These are phyloP conservation scores for Rhinichthys klamathensis DNA, from an alignment of 2,113 vertebrate genomes.

Conservation along the genomic window DNA sequence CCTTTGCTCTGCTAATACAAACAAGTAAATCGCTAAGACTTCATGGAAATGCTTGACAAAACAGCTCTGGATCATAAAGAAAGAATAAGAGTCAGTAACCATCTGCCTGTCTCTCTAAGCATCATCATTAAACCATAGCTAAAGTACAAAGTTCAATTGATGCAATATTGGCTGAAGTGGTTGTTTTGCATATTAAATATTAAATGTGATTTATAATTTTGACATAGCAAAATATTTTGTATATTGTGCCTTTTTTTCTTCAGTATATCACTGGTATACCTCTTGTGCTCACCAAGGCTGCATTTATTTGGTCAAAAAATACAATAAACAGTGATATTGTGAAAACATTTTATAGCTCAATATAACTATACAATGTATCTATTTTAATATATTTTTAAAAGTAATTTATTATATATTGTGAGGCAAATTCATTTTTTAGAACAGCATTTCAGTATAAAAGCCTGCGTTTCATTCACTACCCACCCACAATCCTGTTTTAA, in stretches of 20 bases:
- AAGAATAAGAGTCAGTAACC: not conserved
- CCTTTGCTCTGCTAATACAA: slow-evolving; percentile 22
- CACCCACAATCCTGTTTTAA: not conserved
- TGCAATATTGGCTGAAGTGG: not conserved
- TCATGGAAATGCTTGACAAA: not conserved
- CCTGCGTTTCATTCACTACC: not conserved
- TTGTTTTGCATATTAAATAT: not conserved
- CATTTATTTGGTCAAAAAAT: too few species aligned
- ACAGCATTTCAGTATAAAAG: not conserved
- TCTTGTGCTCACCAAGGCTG: too few species aligned
- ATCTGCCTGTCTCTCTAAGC: slow-evolving; percentile 4
- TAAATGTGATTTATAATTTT: not conserved
- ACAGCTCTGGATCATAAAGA: not conserved
- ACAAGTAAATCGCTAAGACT: not conserved
- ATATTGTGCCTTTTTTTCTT: not conserved
- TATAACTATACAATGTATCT: too few species aligned
- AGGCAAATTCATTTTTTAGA: not conserved
- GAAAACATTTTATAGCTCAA: too few species aligned
- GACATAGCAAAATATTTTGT: not conserved
- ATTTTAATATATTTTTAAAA: too few species aligned
- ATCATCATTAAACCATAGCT: not conserved
- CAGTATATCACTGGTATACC: too few species aligned
- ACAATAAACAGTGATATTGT: too few species aligned
- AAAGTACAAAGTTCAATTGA: not conserved
- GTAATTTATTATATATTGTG: not conserved